phyloP scores from a whole-genome alignment of 53 echinoderm and acorn worm genomes.

The Stichopus horrens region DNA sequence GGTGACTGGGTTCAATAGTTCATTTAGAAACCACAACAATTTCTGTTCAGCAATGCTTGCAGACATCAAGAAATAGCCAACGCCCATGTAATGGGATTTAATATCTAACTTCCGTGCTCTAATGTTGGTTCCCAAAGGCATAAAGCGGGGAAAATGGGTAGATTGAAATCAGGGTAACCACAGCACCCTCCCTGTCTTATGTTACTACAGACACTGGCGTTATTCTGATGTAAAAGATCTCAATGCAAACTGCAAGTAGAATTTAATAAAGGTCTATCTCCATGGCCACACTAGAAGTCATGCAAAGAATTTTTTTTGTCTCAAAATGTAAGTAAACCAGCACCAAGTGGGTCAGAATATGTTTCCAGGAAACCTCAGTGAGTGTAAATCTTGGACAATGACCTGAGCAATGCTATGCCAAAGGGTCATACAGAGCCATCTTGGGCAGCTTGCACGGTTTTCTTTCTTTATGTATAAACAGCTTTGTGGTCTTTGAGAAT shows the following conservation, averaged over 20 bases:
- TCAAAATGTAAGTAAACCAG: neutral
- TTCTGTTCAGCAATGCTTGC: slow-evolving; percentile 6
- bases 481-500: slow-evolving; percentile 23
- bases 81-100: neutral
- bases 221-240: neutral
- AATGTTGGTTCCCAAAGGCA: slow-evolving; percentile 39
- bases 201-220: neutral
- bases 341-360: slow-evolving; percentile 36
- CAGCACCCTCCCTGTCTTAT: neutral
- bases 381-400: slow-evolving; percentile 5
- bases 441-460: neutral
- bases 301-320: neutral
- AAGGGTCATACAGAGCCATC: slow-evolving; percentile 8
- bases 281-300: neutral
- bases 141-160: neutral
- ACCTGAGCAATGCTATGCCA: neutral
- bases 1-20: slow-evolving; percentile 35
- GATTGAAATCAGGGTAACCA: slow-evolving; percentile 12
- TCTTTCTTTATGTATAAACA: neutral
- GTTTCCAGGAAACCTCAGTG: slow-evolving; percentile 19
- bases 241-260: neutral
- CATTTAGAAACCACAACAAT: slow-evolving; percentile 24
- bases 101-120: neutral
- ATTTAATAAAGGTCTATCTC: neutral
- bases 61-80: slow-evolving; percentile 10